Evolutionary conservation across 2,797 vertebrate species (phyloP), one percentile per base, ranked within the genome.

Genomic region (Poliocrania exsul): DNA sequence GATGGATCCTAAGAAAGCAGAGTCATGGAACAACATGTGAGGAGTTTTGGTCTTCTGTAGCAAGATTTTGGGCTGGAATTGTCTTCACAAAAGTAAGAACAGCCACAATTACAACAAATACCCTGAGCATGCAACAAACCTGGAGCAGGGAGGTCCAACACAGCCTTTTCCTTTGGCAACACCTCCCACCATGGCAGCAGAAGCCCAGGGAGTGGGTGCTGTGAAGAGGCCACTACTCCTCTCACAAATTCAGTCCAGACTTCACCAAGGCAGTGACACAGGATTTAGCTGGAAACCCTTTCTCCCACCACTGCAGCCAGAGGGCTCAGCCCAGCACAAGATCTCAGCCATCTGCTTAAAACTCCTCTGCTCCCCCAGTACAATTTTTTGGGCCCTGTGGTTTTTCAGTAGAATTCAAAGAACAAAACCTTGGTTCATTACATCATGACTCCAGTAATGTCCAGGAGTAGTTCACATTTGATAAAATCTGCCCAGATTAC

Each of bases 401-500:
- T 90, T 94, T 95, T 93, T 67, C 93, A 91, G 82, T 47, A 73
- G 85, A 94, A 92, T 95, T 92, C 44, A 73, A 90, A 93, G 91
- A 93, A 93, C 44, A 95, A 92, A 93, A 51, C 75, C 62, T 92
- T 88, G 66, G 75, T 60, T 93, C 85, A 94, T 97, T 95, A 95
- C 92, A 75, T 96, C 92, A 95, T 81, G 87, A 77, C 87, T 92
- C 70, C 93, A 96, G 87, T 83, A 93, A 90, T n/a, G 60, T 79
- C 89, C 88, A 94, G 84, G 85, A 96, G 92, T 70, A 70, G 84
- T 94, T 96, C 62, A 73, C 58, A 86, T 94, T 81, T 83, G 94
- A 95, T 95, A 91, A 93, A 89, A 92, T 92, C 92, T 96, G 72
- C 78, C 96, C 84, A 88, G 82, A 92, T 96, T 93, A 90, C 87